Evolutionary conservation across 2,888 invertebrate genomes (phyloP).

Genomic region (Melieria picta): DNA sequence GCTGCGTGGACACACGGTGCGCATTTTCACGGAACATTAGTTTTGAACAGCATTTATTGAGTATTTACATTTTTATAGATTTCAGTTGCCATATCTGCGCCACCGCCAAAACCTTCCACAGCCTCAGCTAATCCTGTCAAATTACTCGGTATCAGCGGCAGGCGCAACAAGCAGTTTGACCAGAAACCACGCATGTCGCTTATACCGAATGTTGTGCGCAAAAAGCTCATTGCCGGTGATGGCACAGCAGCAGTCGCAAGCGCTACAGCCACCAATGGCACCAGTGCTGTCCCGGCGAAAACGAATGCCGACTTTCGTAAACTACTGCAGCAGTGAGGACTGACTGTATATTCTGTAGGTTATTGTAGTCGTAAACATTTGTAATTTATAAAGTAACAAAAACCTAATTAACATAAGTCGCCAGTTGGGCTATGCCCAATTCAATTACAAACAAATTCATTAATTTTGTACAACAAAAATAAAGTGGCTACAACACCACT

Average conservation of each 20-base stretch:
- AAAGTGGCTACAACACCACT: too few species aligned
- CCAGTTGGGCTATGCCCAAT: too few species aligned
- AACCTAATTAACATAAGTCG: not conserved
- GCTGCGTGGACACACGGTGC: slow-evolving; percentile 75
- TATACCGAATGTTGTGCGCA: slow-evolving; percentile 50
- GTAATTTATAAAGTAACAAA: not conserved
- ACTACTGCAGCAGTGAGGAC: slow-evolving; percentile 47
- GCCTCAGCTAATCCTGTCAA: slow-evolving; percentile 43
- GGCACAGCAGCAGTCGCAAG: not conserved
- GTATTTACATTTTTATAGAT: slow-evolving; percentile 47
- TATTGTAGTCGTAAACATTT: not conserved
- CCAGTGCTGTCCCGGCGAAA: slow-evolving; percentile 45
- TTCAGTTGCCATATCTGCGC: slow-evolving; percentile 70
- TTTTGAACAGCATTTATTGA: slow-evolving; percentile 32
- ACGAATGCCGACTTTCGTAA: slow-evolving; percentile 64
- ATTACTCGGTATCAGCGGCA: slow-evolving; percentile 46
- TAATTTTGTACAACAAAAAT: too few species aligned
- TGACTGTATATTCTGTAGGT: not conserved
- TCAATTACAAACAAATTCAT: too few species aligned
- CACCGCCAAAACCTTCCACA: slow-evolving; percentile 65
- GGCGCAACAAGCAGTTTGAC: slow-evolving; percentile 50
- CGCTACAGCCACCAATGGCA: slow-evolving; percentile 17
- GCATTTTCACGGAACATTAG: slow-evolving; percentile 43
- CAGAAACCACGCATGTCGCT: slow-evolving; percentile 57
- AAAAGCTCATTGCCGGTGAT: slow-evolving; percentile 42